These are phyloP conservation scores for Nothocercus julius DNA, from an alignment of 2,113 vertebrate genomes.

Conservation along the genomic window DNA sequence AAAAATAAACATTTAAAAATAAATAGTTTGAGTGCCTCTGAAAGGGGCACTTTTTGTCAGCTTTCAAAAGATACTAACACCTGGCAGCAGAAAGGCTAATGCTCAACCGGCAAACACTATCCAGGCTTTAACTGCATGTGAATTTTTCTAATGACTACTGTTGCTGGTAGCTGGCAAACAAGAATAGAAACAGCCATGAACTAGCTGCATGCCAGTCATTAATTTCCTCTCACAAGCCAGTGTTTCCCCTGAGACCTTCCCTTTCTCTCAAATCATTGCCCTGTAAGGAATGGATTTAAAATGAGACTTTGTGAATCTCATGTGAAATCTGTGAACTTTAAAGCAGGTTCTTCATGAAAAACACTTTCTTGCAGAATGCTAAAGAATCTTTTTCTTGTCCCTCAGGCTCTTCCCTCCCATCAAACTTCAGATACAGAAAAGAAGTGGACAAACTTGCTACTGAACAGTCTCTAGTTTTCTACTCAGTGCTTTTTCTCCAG, in stretches of 20 bases:
- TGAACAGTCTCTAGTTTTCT: neutral
- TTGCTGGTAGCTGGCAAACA: neutral
- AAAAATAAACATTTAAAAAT: neutral
- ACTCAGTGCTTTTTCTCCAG: neutral
- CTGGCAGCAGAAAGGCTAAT: neutral
- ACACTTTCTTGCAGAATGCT: neutral
- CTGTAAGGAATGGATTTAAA: constrained; percentile 28
- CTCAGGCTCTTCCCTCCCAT: neutral
- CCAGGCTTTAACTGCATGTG: neutral
- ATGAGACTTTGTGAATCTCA: neutral
- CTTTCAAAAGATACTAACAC: neutral
- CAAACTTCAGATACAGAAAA: neutral
- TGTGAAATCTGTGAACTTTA: neutral
- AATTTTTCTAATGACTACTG: neutral
- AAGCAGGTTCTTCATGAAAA: neutral
- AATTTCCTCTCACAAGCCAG: neutral
- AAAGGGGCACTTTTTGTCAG: neutral
- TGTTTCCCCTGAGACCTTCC: neutral
- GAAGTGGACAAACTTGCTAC: neutral
- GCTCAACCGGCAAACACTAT: neutral
- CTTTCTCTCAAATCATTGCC: neutral
- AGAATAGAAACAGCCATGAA: neutral
- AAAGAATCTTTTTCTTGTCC: neutral
- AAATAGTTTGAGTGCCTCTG: neutral
- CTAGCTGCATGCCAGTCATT: neutral